Evolutionary conservation across 2,888 invertebrate species (phyloP).

Genomic region (Chloroclystis v-ata): DNA sequence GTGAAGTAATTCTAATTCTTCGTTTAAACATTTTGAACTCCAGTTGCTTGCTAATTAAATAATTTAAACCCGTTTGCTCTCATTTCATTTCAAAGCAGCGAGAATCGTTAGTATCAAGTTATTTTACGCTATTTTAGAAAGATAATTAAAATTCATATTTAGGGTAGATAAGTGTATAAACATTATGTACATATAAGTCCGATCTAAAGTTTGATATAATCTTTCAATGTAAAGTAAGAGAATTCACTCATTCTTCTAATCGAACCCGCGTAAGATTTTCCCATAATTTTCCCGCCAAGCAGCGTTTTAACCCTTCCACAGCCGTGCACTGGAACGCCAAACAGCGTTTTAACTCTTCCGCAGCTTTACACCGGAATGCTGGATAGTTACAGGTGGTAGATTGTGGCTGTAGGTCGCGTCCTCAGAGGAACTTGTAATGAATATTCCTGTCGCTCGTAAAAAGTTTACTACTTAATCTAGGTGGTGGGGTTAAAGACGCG

Average conservation of each 20-base stretch:
- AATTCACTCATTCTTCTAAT: too few relatives aligned
- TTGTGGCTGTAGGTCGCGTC: conserved; percentile 10
- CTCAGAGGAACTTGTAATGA: conserved; percentile 16
- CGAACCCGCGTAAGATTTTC: too few relatives aligned
- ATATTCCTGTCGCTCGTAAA: conserved; percentile 23
- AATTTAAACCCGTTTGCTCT: background rate
- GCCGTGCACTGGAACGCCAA: conserved; percentile 2
- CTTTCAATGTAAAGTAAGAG: too few relatives aligned
- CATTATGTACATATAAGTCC: too few relatives aligned
- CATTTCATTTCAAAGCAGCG: background rate
- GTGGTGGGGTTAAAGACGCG: background rate
- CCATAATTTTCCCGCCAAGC: too few relatives aligned
- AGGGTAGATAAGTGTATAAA: too few relatives aligned
- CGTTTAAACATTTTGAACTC: conserved; percentile 12
- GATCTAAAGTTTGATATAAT: too few relatives aligned
- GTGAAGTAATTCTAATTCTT: conserved; percentile 11
- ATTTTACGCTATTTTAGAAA: background rate
- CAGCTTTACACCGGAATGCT: conserved; percentile 1
- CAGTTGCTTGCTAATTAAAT: conserved; percentile 8
- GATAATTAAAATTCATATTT: too few relatives aligned
- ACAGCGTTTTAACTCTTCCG: background rate
- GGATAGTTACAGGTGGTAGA: conserved; percentile 11
- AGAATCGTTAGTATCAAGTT: background rate
- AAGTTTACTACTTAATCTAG: conserved; percentile 17
- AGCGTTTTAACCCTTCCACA: background rate